phyloP scores from a whole-genome alignment of 1,140 invertebrate genomes.

The Eumeta japonica region DNA sequence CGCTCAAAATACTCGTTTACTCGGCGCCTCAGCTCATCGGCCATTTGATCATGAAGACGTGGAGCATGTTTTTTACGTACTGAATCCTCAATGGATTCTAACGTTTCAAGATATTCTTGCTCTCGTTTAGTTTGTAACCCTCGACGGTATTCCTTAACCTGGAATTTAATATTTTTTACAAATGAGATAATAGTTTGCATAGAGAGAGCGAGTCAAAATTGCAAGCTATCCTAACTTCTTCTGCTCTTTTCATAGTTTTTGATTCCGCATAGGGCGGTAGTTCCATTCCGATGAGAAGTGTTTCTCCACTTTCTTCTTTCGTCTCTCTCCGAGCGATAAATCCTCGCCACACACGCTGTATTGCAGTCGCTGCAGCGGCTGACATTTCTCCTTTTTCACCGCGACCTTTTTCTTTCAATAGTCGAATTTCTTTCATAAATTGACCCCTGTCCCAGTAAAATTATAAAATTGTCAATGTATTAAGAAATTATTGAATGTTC shows the following conservation, averaged over 20 bases:
- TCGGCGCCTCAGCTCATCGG: conserved; percentile 83
- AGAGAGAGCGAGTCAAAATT: conserved; percentile 2
- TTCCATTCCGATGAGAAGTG: conserved; percentile 81
- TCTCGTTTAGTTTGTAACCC: conserved; percentile 63
- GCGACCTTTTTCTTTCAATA: conserved; percentile 72
- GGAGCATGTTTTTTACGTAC: conserved; percentile 63
- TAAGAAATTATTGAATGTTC: background rate
- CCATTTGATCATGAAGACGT: conserved; percentile 77
- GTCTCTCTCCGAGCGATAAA: conserved; percentile 72
- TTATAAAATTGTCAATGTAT: background rate
- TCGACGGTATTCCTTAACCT: conserved; percentile 61
- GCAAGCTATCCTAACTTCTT: conserved; percentile 28
- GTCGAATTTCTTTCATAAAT: conserved; percentile 86
- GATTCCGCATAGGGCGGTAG: conserved; percentile 53
- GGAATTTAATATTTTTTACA: conserved; percentile 8
- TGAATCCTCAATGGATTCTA: conserved; percentile 59
- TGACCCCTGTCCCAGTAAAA: conserved; percentile 62
- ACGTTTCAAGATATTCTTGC: conserved; percentile 62
- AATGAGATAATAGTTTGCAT: conserved; percentile 5
- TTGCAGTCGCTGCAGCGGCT: conserved; percentile 69
- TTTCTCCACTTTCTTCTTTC: conserved; percentile 66
- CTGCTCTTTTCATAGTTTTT: conserved; percentile 39
- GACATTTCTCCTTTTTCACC: conserved; percentile 58
- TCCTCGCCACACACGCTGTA: conserved; percentile 81
- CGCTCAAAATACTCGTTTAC: conserved; percentile 74